Base-by-base conservation (phyloP, 1,140 invertebrate genomes). In the Zaprionus ghesquierei region DNA sequence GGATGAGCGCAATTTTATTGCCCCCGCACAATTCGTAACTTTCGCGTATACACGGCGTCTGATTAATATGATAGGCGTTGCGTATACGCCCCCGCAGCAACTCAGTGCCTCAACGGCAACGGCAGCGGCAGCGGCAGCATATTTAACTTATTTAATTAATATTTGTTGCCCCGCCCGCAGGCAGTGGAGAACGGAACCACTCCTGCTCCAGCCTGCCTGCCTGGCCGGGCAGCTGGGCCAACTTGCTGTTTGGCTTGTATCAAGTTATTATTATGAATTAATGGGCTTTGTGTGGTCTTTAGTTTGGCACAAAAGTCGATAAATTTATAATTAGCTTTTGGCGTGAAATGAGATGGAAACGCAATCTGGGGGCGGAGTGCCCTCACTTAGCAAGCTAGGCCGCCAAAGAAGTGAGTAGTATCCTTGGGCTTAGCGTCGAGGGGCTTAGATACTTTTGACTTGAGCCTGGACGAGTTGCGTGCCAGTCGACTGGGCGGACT, bases 221-320 rank as follows among this genome's bases (percentile, higher is more conserved):
- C 22, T 15, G n/a, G 50, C 5, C 50, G 9, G 2, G 22, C 46
- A 22, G 46, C 18, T 2, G 2, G 51, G 10, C 25, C 15, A 29
- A 35, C 23, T 38, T 55, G 54, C 25, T 58, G 69, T 66, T 72
- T 68, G 69, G 49, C 63, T 38, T 75, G 69, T 71, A 77, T 81
- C 74, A 77, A 75, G 80, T 75, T 81, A 86, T 75, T 81, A 85
- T 75, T 81, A 78, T 54, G 69, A 81, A 86, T 85, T 85, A 81
- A 85, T 81, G 81, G 54, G 58, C 73, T 71, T 75, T 71, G 74
- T 56, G 62, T 69, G 77, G 69, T 69, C 81, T 73, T 81, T 75
- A 74, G 79, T 75, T 81, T 54, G 70, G 78, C 63, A 77, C 75
- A 58, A 82, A 70, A 77, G 65, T 75, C 74, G 64, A 77, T 75